phyloP scores from a whole-genome alignment of 1,140 invertebrate species.

The Brachionus asplanchnoidis region DNA sequence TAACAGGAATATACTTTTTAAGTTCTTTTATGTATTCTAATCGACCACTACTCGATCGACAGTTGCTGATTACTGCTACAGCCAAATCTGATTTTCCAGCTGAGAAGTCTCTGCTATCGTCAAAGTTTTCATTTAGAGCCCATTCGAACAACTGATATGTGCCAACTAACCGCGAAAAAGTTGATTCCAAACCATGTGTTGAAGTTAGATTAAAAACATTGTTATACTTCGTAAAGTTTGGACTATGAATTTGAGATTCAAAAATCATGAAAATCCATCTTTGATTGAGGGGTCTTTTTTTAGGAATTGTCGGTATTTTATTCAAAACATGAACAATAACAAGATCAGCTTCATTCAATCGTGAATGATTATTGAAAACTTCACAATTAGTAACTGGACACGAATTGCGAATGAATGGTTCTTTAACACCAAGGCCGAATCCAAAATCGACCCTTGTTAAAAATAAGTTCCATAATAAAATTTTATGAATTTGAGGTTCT shows the following conservation, averaged over 20 bases:
- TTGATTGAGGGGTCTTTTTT: neutral
- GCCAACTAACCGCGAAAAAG: constrained; percentile 36
- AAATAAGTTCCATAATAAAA: neutral
- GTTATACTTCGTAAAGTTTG: neutral
- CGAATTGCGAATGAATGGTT: neutral
- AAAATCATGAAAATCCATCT: constrained; percentile 2
- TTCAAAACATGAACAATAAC: neutral
- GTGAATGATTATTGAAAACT: neutral
- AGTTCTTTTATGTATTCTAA: constrained; percentile 43
- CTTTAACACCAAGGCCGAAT: neutral
- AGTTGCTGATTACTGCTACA: constrained; percentile 41
- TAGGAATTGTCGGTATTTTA: neutral
- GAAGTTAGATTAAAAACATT: constrained; percentile 47
- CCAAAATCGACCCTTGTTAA: neutral
- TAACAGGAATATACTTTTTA: constrained; percentile 43
- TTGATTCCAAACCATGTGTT: constrained; percentile 46
- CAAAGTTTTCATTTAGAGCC: neutral
- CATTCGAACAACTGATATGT: neutral
- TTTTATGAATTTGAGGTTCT: neutral
- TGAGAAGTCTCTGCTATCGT: neutral
- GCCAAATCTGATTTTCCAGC: neutral
- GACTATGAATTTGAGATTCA: neutral
- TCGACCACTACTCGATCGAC: constrained; percentile 42
- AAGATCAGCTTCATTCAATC: neutral
- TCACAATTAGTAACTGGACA: constrained; percentile 23